Evolutionary conservation across 2,113 vertebrate species (phyloP).

Genomic region (Thomomys bottae): DNA sequence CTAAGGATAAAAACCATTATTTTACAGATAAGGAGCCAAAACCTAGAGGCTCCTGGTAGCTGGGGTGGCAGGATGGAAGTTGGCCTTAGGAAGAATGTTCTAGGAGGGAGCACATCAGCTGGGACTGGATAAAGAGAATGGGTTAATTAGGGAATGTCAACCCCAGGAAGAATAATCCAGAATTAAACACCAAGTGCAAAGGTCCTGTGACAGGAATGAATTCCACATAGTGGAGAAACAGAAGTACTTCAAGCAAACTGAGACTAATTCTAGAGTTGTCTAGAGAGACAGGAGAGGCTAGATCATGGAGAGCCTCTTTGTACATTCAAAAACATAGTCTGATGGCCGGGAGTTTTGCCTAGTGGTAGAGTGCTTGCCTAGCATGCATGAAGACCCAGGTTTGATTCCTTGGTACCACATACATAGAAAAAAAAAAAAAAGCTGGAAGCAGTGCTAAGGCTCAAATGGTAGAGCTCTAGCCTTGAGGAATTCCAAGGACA

Average conservation of each 20-base stretch:
- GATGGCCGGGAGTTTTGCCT: too few species aligned
- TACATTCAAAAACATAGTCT: too few species aligned
- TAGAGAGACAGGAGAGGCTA: not conserved
- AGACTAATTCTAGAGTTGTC: not conserved
- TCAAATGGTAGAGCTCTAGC: too few species aligned
- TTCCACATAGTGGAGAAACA: not conserved
- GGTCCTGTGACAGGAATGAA: not conserved
- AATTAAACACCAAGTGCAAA: not conserved
- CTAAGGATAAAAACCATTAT: accelerated
- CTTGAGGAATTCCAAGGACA: too few species aligned
- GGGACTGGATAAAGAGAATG: not conserved
- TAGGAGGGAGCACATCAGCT: not conserved
- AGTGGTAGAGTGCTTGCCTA: too few species aligned
- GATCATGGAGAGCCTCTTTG: too few species aligned
- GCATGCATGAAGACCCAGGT: too few species aligned
- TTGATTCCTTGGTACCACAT: too few species aligned
- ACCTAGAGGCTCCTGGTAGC: not conserved
- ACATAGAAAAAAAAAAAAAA: too few species aligned
- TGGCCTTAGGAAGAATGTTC: not conserved
- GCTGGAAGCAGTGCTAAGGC: too few species aligned
- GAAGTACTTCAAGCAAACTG: not conserved
- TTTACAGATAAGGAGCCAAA: not conserved
- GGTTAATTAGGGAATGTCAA: not conserved
- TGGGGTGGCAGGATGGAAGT: not conserved
- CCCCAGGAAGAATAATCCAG: not conserved